Evolutionary conservation across 2,888 invertebrate species (phyloP).

Genomic region (Mimachlamys varia): DNA sequence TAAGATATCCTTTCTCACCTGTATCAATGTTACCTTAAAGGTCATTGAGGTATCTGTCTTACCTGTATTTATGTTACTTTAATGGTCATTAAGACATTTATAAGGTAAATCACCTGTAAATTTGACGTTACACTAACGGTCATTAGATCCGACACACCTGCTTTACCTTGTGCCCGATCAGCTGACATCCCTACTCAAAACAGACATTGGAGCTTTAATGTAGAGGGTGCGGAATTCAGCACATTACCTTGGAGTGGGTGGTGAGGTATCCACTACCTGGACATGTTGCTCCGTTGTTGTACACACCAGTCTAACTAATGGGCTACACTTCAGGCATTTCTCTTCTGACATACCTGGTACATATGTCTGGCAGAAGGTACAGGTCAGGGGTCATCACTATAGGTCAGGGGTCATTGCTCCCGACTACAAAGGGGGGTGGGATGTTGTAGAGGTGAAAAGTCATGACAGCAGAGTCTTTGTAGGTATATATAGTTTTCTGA

Average conservation of each 20-base stretch:
- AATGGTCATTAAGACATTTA: neutral
- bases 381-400: neutral
- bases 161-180: neutral
- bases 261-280: neutral
- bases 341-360: neutral
- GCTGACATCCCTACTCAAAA: neutral
- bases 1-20: neutral
- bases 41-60: neutral
- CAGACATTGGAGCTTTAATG: neutral
- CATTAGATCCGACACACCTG: conserved; percentile 14
- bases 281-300: neutral
- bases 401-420: neutral
- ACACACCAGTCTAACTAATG: neutral
- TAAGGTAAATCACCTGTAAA: too few species aligned
- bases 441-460: neutral
- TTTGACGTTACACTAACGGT: neutral
- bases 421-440: neutral
- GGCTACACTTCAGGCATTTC: neutral
- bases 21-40: too few species aligned
- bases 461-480: neutral
- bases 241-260: neutral
- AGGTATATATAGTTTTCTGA: neutral
- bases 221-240: neutral
- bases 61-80: neutral
- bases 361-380: neutral